These are phyloP conservation scores for Brienomyrus longianalis DNA, from an alignment of 2,113 vertebrate genomes.

Conservation along the genomic window DNA sequence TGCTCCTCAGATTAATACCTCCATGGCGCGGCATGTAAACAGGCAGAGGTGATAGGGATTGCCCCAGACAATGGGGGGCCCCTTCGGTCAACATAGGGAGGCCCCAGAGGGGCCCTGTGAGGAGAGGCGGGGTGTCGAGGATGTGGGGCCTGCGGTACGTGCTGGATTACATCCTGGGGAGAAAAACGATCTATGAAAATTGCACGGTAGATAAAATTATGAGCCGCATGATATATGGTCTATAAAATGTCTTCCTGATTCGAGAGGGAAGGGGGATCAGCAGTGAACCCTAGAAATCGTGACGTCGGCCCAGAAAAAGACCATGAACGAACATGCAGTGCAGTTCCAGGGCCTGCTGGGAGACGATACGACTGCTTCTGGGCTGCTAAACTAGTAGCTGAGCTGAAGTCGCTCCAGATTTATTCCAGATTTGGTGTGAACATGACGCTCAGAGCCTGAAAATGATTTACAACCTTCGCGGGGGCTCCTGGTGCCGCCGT, in stretches of 20 bases:
- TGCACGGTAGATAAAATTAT: neutral
- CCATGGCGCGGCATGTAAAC: conserved; percentile 23
- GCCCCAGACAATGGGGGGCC: conserved; percentile 31
- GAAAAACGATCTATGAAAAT: neutral
- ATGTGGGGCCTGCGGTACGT: neutral
- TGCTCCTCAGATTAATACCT: conserved; percentile 48
- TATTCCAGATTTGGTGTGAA: conserved; percentile 25
- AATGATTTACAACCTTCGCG: conserved; percentile 24
- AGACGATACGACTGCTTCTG: neutral
- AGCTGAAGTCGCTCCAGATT: conserved; percentile 22
- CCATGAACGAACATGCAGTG: neutral
- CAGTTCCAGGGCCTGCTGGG: neutral
- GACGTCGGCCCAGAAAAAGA: neutral
- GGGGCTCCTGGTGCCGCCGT: conserved; percentile 19
- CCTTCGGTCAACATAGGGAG: conserved; percentile 44
- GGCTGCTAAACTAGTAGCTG: conserved; percentile 30
- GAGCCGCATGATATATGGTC: neutral
- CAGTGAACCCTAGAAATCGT: neutral
- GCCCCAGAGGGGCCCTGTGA: conserved; percentile 29
- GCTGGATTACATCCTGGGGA: conserved; percentile 12
- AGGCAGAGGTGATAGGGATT: conserved; percentile 33
- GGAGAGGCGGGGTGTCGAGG: neutral
- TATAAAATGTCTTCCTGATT: neutral
- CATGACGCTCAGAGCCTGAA: conserved; percentile 24
- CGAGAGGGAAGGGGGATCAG: neutral